Conservation (phyloP, 2,113 vertebrate species). For the Oplegnathus fasciatus region DNA sequence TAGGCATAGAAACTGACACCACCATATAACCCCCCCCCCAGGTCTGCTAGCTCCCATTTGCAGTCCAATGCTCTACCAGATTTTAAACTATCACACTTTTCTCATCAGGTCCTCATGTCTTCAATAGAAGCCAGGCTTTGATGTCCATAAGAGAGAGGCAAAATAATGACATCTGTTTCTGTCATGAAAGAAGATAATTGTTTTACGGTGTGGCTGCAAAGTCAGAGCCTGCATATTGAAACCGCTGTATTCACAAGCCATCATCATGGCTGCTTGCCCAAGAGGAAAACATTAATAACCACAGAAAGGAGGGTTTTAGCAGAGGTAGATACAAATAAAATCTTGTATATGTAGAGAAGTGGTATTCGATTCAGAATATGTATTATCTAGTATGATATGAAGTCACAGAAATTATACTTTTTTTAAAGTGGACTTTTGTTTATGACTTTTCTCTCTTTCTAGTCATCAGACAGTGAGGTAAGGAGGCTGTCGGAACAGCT, state of each 20-base stretch:
- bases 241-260: conserved; percentile 7
- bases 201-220: conserved; percentile 40
- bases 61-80: background rate
- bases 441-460: background rate
- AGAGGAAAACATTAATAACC: conserved; percentile 43
- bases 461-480: conserved; percentile 74
- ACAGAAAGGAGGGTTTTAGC: background rate
- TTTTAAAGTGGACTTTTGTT: background rate
- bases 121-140: conserved; percentile 40
- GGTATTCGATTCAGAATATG: background rate
- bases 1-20: background rate
- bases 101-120: conserved; percentile 33
- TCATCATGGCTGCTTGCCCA: conserved; percentile 9
- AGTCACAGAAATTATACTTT: too few relatives aligned
- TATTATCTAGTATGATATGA: background rate
- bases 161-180: conserved; percentile 53
- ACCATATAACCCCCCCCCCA: background rate
- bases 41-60: background rate
- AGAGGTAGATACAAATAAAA: background rate
- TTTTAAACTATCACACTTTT: conserved; percentile 26
- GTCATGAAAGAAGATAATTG: conserved; percentile 36
- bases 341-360: background rate
- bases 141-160: conserved; percentile 40
- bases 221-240: conserved; percentile 6
- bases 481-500: conserved; percentile 79